These are phyloP conservation scores for Leiothrix lutea DNA, from an alignment of 2,113 vertebrate species.

Conservation along the genomic window DNA sequence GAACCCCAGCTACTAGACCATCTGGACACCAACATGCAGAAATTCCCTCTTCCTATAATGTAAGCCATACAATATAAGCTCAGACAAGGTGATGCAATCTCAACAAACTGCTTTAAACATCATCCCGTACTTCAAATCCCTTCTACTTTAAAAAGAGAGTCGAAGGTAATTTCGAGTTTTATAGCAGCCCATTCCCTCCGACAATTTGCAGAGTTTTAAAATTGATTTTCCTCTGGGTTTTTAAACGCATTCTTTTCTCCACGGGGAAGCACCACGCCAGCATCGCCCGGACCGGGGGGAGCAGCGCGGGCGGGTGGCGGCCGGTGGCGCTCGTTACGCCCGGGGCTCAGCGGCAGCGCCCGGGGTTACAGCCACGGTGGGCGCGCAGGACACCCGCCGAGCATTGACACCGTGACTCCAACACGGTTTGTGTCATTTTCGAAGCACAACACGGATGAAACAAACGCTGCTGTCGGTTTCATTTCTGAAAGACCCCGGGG, in stretches of 20 bases:
- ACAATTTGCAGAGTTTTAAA: background rate
- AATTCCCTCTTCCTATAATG: background rate
- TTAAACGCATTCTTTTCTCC: background rate
- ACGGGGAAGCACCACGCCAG: background rate
- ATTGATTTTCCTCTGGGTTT: background rate
- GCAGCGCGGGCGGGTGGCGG: background rate
- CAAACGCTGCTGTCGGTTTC: background rate
- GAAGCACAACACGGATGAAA: background rate
- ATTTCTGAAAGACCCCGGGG: rapidly evolving
- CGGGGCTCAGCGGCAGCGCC: background rate
- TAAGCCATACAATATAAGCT: background rate
- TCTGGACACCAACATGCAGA: background rate
- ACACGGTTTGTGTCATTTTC: rapidly evolving
- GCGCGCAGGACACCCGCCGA: no score
- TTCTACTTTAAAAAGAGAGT: background rate
- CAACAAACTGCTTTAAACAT: background rate
- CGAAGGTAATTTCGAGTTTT: background rate
- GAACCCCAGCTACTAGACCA: background rate
- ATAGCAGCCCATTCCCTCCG: background rate
- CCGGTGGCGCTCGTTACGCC: rapidly evolving
- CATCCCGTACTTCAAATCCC: background rate
- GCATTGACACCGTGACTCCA: background rate
- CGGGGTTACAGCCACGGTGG: rapidly evolving
- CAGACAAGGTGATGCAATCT: background rate
- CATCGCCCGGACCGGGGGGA: no score